Evolutionary conservation across 2,113 vertebrate species (phyloP), one percentile per base, ranked within the genome.

Genomic region (Psephotus haematonotus): DNA sequence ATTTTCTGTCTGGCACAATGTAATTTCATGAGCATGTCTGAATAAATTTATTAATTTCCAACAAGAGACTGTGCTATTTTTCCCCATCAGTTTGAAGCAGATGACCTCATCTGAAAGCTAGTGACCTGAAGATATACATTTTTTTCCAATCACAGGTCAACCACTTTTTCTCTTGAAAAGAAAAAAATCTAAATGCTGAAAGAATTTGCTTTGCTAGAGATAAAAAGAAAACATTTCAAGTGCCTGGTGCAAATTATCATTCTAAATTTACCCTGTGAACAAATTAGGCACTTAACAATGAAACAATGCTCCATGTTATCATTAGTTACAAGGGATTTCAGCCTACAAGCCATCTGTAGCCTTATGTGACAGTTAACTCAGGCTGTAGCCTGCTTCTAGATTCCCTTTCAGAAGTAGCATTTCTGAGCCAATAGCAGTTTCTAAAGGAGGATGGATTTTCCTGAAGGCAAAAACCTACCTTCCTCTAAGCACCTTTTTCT

Each of bases 81-180:
- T 78, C 9, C 37, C 69, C 37, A 80, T 47, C 72, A 92, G 49
- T 94, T 77, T 92, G 92, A 81, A 97, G 70, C 80, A 96, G 87
- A 96, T 92, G 90, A 93, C 53, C 50, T 84, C 71, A 74, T 93
- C 82, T 89, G 70, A 93, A 95, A 96, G 70, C 64, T 37, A 92
- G 47, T 72, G 84, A 95, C 90, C 86, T 76, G 75, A 95, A 93
- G 62, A 78, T 43, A 93, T 0, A 9, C 7, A 55, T 69, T 86
- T 91, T 88, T 82, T 84, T 65, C 49, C 44, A 81, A 49, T 96
- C 83, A 70, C n/a, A 86, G 84, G 68, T 91, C 90, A 96, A 72
- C 33, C 14, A 65, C 23, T 12, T n/a, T 57, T 22, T 57, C 31
- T 33, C 19, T 57, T 57, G 60, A 68, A 31, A 71, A 35, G 35